Conservation (phyloP, 2,888 invertebrate genomes). For the Helicoverpa assulta region DNA sequence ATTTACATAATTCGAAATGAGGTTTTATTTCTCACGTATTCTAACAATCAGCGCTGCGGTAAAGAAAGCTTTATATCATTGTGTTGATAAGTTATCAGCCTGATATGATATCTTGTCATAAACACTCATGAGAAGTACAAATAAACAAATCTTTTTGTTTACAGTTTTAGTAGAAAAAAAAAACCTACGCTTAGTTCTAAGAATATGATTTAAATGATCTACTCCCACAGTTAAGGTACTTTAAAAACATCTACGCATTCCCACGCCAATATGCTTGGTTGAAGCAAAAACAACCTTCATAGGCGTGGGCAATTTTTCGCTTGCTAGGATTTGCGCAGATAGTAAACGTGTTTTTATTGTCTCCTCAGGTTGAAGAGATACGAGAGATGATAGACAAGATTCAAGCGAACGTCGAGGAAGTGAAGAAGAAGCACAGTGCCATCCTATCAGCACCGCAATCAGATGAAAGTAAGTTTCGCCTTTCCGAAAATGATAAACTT, state of each 20-base stretch:
- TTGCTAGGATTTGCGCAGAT: neutral
- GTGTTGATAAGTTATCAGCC: slow-evolving; percentile 37
- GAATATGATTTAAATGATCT: too few relatives aligned
- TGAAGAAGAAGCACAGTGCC: slow-evolving; percentile 99
- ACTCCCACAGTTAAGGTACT: too few relatives aligned
- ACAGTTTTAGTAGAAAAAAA: slow-evolving; percentile 7
- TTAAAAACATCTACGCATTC: too few relatives aligned
- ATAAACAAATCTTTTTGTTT: slow-evolving; percentile 39
- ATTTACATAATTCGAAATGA: slow-evolving; percentile 6
- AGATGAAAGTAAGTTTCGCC: slow-evolving; percentile 96
- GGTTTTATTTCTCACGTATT: neutral
- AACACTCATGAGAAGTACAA: slow-evolving; percentile 35
- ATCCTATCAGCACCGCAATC: slow-evolving; percentile 99
- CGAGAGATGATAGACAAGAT: slow-evolving; percentile 99
- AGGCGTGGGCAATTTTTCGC: too few relatives aligned
- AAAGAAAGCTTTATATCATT: slow-evolving; percentile 14
- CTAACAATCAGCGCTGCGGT: slow-evolving; percentile 4
- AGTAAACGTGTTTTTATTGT: slow-evolving; percentile 29
- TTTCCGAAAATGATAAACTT: too few relatives aligned
- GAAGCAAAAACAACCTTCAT: too few relatives aligned
- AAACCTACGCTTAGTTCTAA: too few relatives aligned
- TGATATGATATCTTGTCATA: slow-evolving; percentile 25
- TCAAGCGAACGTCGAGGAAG: slow-evolving; percentile 99
- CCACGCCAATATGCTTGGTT: too few relatives aligned
- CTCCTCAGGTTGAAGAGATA: slow-evolving; percentile 98